Evolutionary conservation across 1,140 invertebrate species (phyloP).

Genomic region (Gryllus bimaculatus): DNA sequence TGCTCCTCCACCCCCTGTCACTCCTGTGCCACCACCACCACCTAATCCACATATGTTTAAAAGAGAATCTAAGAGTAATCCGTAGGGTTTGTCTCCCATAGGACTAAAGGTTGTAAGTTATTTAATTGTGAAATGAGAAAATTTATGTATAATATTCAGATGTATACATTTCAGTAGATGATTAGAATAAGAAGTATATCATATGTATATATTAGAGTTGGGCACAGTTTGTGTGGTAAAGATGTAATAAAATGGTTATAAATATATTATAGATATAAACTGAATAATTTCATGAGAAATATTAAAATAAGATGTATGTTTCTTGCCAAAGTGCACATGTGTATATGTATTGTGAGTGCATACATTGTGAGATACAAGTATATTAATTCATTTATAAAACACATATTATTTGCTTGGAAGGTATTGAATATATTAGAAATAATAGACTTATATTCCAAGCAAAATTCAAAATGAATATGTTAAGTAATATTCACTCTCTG

Average conservation of each 20-base stretch:
- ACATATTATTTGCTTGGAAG: neutral
- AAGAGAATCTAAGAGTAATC: neutral
- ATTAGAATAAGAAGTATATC: neutral
- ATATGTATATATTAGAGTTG: neutral
- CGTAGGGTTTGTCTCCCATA: neutral
- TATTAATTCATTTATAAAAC: neutral
- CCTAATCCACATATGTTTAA: neutral
- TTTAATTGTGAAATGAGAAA: neutral
- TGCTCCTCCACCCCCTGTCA: slow-evolving; percentile 3
- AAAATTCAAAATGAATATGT: no score
- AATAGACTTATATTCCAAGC: no score
- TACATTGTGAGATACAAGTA: neutral
- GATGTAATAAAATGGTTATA: neutral
- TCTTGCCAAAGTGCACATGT: neutral
- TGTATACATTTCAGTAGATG: neutral
- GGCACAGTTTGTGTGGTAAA: neutral
- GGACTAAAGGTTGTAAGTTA: neutral
- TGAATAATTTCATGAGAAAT: neutral
- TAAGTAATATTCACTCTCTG: no score
- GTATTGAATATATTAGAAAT: neutral
- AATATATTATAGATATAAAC: neutral
- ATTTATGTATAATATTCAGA: neutral
- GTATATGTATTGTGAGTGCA: neutral
- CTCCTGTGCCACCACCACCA: neutral
- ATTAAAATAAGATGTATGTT: neutral